Percentiles rank a stretch among this genome's conserved stretches.
These are phyloP conservation scores for Centrocercus urophasianus DNA, from an alignment of 2,113 vertebrate species.

Conservation along the genomic window DNA sequence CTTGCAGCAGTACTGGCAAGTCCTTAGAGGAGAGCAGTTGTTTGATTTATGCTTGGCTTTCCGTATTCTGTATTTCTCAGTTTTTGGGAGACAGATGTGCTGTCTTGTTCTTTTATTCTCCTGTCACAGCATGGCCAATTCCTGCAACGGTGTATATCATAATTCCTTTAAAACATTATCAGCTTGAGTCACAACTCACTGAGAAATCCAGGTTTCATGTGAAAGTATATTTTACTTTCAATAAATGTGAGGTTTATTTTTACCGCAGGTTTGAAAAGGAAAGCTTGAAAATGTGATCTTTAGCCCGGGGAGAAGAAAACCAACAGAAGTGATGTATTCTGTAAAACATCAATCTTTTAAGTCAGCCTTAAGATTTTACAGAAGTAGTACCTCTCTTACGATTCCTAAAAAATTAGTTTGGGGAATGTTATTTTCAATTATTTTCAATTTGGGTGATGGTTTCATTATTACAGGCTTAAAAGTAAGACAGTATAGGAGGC, in stretches of 20 bases:
- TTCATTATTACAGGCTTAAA: neutral
- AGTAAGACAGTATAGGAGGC: neutral
- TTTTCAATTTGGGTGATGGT: neutral
- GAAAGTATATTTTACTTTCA: neutral
- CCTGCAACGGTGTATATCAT: neutral
- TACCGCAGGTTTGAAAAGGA: neutral
- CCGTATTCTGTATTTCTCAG: neutral
- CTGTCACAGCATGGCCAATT: neutral
- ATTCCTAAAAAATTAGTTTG: neutral
- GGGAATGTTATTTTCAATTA: neutral
- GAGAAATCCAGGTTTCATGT: neutral
- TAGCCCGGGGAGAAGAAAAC: neutral
- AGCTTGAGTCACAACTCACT: neutral
- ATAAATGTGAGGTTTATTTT: neutral
- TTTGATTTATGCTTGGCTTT: neutral
- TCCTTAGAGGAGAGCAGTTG: neutral
- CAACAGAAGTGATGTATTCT: neutral
- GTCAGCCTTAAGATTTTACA: neutral
- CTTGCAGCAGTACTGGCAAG: neutral
- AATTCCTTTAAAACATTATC: neutral
- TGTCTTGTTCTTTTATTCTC: neutral
- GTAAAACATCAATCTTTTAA: neutral
- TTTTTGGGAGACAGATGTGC: neutral
- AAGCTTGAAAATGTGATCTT: neutral
- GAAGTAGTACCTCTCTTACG: neutral